Evolutionary conservation across 2,113 vertebrate genomes (phyloP), one percentile per base, ranked within the genome.

Genomic region (Chrysochloris asiatica): DNA sequence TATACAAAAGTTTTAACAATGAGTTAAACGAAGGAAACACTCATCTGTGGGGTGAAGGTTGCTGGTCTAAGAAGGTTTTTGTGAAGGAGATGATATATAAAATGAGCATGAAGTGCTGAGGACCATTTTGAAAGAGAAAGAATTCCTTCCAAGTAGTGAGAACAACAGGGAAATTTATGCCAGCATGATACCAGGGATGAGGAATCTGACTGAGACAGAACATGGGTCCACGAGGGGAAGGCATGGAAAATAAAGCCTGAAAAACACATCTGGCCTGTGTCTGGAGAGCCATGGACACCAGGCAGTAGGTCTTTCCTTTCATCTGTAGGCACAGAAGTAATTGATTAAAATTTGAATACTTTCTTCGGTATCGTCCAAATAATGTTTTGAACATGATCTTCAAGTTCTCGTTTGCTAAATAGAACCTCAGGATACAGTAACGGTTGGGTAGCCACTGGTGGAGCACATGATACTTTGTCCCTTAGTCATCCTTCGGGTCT

Each of bases 391-490:
- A 38, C 45, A 61, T 28, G 11, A 76, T 69, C 67, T 84, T 88
- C 52, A 91, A 88, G 80, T 56, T 65, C 38, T 63, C 73, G 5
- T 89, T 91, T 89, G 24, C 52, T 78, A 79, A 91, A 91, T 26
- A n/a, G 28, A 50, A 83, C 33, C 33, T 79, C 33, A 73, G 82
- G 63, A n/a, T 16, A 61, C 38, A 85, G 24, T 19, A 56, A 12
- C 33, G 59, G n/a, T n/a, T n/a, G n/a, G n/a, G n/a, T n/a, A n/a
- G n/a, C n/a, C n/a, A n/a, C n/a, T n/a, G n/a, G n/a, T n/a, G n/a
- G n/a, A n/a, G n/a, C n/a, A n/a, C n/a, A n/a, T n/a, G n/a, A n/a
- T n/a, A n/a, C n/a, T n/a, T n/a, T n/a, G n/a, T n/a, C n/a, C n/a
- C n/a, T n/a, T n/a, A n/a, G n/a, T n/a, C n/a, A n/a, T n/a, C n/a